Base-by-base conservation (phyloP, 2,888 invertebrate species). In the Melinopterus prodromus region DNA sequence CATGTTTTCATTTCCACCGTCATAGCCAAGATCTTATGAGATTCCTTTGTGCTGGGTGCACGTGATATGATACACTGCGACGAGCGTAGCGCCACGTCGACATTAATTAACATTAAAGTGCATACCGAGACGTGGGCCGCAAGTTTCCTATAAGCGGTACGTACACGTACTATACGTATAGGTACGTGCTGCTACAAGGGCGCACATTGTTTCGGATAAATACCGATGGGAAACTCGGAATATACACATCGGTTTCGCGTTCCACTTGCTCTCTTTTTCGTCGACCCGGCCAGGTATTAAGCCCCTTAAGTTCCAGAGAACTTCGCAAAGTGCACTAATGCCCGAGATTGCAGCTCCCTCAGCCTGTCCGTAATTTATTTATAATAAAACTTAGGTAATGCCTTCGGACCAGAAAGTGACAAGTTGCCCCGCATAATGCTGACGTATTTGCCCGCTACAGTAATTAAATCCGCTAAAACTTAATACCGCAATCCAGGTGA, bases 251-350 rank as follows among this genome's bases (percentile, higher is more conserved):
- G 53, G 53, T 53, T 53, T 53, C 53, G 7, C 53, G 53, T 53
- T 53, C 53, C 53, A 53, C 53, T 53, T 53, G 53, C 53, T 53
- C 53, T 53, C 53, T 53, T 53, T 26, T 53, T 53, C 53, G 53
- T 53, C 53, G 12, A 12, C 71, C 71, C n/a, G 16, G 6, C 35
- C 26, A 74, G 37, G 74, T 37, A 37, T 36, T 74, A 74, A 74
- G 74, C 74, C n/a, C 74, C 74, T 74, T 74, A 74, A 74, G 74
- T 74, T 74, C n/a, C 9, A n/a, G 74, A 36, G 15, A 74, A 74
- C n/a, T 74, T 74, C 74, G 36, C 35, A 35, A 74, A 74, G 74
- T 74, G 74, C 74, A 74, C 74, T 74, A 74, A 74, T 74, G 26
- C 74, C 74, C n/a, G n/a, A 37, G 74, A 74, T 74, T 35, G 74